Evolutionary conservation across 2,888 invertebrate species (phyloP), one percentile per base, ranked within the genome.

Genomic region (Agrotis ipsilon): DNA sequence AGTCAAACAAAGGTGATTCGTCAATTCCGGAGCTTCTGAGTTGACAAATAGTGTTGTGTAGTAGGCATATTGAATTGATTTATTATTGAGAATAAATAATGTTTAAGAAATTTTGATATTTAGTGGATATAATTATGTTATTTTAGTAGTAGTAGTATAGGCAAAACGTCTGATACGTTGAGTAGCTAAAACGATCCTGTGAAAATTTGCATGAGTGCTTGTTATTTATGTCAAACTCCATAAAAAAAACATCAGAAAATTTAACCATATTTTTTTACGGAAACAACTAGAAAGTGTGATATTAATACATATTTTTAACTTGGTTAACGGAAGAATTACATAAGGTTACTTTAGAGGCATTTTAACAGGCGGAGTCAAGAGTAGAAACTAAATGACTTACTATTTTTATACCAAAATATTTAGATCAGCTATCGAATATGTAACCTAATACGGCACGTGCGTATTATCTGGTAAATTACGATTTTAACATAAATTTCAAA

Each of bases 401-500:
- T 14, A 13, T 62, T 19, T 24, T 62, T 51, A 18, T 58, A 19
- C 13, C 3, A n/a, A 57, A 46, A 46, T 32, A 46, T 60, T 78
- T 45, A 46, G 6, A n/a, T 14, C 18, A 55, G 24, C n/a, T 43
- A 64, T 80, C 27, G 43, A 51, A 27, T 2, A 1, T 21, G 46
- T 80, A 68, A 52, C 45, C 24, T 74, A 76, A 74, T 13, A 46
- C 18, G 32, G 46, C 58, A 39, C 62, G 62, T 80, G 62, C 14
- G 24, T 57, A 60, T 43, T 18, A 61, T 60, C 48, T 46, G 39
- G 49, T 62, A 48, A 68, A 66, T 68, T 59, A 63, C 65, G 52
- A n/a, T 7, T 18, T 55, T 68, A 65, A 80, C 48, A 72, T 82
- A 51, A 68, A 45, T 57, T 67, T 61, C 18, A 59, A 62, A 57